A percentile compares a stretch with the other conserved stretches of the same genome.
These are phyloP conservation scores for Watsonalla binaria DNA, from an alignment of 2,888 invertebrate genomes.

Conservation along the genomic window DNA sequence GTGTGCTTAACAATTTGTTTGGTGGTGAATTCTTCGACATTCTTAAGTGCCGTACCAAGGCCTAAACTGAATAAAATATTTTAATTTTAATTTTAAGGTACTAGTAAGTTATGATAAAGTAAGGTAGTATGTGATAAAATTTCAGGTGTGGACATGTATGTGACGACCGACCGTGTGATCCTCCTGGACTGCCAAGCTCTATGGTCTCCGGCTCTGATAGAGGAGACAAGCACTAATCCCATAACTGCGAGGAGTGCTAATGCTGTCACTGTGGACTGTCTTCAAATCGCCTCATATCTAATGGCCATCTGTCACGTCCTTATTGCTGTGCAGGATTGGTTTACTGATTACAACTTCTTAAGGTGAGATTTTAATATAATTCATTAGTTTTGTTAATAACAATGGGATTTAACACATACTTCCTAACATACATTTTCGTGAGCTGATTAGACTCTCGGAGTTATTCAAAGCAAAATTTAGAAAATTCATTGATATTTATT, in stretches of 20 bases:
- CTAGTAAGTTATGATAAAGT: too few species aligned
- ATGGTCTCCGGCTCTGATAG: conserved; percentile 86
- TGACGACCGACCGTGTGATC: conserved; percentile 87
- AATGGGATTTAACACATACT: too few species aligned
- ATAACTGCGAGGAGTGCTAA: conserved; percentile 73
- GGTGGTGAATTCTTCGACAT: too few species aligned
- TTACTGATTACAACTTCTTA: conserved; percentile 88
- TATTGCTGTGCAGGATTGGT: conserved; percentile 93
- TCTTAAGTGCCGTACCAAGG: too few species aligned
- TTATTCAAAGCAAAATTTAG: too few species aligned
- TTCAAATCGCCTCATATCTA: conserved; percentile 90
- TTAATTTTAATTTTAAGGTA: too few species aligned
- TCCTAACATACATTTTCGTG: too few species aligned
- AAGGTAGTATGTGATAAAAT: conserved; percentile 13
- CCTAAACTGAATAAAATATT: too few species aligned
- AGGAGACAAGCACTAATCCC: conserved; percentile 72
- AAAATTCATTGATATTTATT: too few species aligned
- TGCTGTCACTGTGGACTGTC: conserved; percentile 82
- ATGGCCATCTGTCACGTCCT: conserved; percentile 95
- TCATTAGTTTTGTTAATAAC: too few species aligned
- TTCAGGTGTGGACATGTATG: conserved; percentile 84
- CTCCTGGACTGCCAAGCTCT: conserved; percentile 93
- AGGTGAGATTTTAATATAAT: conserved; percentile 78
- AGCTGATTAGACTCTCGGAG: too few species aligned
- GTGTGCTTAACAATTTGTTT: too few species aligned